Conservation (phyloP, 2,797 vertebrate species). For the Staurois parvus region DNA sequence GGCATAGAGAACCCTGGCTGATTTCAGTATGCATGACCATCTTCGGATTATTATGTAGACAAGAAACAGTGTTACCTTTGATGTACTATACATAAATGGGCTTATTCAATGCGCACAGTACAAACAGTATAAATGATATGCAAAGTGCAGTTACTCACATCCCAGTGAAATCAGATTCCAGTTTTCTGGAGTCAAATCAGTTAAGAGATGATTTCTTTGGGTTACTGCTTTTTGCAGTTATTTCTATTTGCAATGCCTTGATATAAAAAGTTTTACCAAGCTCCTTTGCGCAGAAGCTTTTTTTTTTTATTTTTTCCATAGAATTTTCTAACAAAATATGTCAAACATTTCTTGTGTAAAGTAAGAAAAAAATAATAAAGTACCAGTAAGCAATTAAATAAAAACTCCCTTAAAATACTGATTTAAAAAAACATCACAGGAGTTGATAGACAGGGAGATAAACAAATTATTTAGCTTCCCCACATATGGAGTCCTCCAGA, state of each 20-base stretch:
- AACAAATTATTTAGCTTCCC: slow-evolving; percentile 8
- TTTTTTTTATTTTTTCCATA: not conserved
- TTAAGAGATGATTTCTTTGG: not conserved
- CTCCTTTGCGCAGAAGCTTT: no score
- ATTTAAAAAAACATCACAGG: not conserved
- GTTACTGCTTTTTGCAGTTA: not conserved
- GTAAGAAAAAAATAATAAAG: not conserved
- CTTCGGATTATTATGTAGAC: not conserved
- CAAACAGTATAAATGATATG: not conserved
- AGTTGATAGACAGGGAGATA: slow-evolving; percentile 4
- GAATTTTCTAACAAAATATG: not conserved
- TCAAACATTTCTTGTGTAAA: not conserved
- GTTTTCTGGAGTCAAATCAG: not conserved
- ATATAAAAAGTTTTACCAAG: not conserved
- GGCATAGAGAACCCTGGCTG: no score
- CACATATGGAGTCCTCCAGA: slow-evolving; percentile 35
- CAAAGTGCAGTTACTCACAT: not conserved
- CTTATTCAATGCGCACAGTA: not conserved
- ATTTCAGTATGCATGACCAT: not conserved
- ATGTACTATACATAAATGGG: not conserved
- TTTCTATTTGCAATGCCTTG: not conserved
- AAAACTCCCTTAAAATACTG: not conserved
- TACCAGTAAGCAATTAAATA: not conserved
- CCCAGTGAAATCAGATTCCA: not conserved
- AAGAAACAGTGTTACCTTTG: not conserved